Conservation (phyloP, 1,140 invertebrate species). For the Melipona quadrifasciata region DNA sequence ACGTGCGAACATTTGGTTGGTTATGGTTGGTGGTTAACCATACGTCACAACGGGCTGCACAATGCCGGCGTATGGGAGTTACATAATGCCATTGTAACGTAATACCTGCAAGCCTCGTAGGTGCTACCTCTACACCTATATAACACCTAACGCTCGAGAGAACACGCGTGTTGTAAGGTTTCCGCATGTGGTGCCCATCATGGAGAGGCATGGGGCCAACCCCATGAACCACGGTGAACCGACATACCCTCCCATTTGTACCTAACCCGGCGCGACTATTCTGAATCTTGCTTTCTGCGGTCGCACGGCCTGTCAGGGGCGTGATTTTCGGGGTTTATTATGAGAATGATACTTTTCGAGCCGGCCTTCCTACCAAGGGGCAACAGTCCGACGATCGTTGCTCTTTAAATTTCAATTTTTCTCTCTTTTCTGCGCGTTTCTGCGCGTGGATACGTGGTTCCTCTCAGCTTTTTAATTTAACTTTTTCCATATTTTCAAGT, state of each 20-base stretch:
- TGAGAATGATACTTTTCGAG: slow-evolving; percentile 23
- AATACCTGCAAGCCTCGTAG: slow-evolving; percentile 51
- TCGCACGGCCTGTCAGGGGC: slow-evolving; percentile 57
- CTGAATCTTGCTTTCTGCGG: slow-evolving; percentile 21
- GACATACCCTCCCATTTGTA: slow-evolving; percentile 56
- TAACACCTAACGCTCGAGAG: slow-evolving; percentile 27
- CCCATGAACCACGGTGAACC: slow-evolving; percentile 52
- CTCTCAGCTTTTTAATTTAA: too few species aligned
- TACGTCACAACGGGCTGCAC: slow-evolving; percentile 44
- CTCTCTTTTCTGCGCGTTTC: not conserved
- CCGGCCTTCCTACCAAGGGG: not conserved
- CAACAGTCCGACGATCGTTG: not conserved
- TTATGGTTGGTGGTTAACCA: slow-evolving; percentile 63
- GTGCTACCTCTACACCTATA: slow-evolving; percentile 21
- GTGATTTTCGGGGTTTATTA: slow-evolving; percentile 55
- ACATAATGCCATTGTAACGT: slow-evolving; percentile 63
- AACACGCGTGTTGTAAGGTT: slow-evolving; percentile 3
- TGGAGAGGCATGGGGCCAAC: slow-evolving; percentile 33
- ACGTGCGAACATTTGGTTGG: slow-evolving; percentile 64
- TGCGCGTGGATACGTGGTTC: too few species aligned
- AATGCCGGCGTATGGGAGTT: slow-evolving; percentile 52
- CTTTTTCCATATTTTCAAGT: not conserved
- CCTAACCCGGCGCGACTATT: slow-evolving; percentile 4
- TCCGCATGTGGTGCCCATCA: slow-evolving; percentile 12
- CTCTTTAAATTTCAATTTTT: not conserved